Conservation (phyloP, 2,113 vertebrate genomes). For the Takifugu bimaculatus region DNA sequence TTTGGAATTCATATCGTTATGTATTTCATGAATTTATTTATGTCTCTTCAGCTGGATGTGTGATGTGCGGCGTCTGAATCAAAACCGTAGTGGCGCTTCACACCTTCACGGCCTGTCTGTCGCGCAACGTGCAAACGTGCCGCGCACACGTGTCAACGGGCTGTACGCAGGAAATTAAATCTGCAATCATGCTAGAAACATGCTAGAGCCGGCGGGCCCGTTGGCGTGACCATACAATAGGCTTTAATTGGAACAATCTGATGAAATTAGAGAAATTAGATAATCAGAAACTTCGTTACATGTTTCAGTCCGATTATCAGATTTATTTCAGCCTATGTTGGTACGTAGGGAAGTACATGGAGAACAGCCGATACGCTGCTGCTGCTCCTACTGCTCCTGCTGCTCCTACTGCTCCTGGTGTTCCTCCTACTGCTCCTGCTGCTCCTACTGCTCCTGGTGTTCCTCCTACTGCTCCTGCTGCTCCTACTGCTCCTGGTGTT, state of each 20-base stretch:
- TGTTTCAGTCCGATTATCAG: no score
- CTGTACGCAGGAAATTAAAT: conserved; percentile 9
- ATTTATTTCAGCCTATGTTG: no score
- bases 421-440: no score
- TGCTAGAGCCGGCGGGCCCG: neutral
- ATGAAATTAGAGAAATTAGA: neutral
- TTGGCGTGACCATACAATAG: neutral
- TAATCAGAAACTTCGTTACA: neutral
- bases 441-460: no score
- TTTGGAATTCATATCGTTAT: conserved; percentile 31
- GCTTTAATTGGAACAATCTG: neutral
- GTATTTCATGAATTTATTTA: conserved; percentile 57
- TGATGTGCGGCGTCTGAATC: conserved; percentile 20
- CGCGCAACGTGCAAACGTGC: conserved; percentile 26
- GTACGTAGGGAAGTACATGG: no score
- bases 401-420: no score
- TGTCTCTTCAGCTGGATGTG: conserved; percentile 25
- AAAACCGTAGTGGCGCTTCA: neutral
- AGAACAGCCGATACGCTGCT: no score
- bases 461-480: no score
- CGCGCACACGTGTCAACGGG: conserved; percentile 25
- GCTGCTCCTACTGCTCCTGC: no score
- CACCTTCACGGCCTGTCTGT: conserved; percentile 20
- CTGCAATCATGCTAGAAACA: no score
- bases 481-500: no score